Evolutionary conservation across 2,113 vertebrate genomes (phyloP).

Genomic region (Pitta sordida): DNA sequence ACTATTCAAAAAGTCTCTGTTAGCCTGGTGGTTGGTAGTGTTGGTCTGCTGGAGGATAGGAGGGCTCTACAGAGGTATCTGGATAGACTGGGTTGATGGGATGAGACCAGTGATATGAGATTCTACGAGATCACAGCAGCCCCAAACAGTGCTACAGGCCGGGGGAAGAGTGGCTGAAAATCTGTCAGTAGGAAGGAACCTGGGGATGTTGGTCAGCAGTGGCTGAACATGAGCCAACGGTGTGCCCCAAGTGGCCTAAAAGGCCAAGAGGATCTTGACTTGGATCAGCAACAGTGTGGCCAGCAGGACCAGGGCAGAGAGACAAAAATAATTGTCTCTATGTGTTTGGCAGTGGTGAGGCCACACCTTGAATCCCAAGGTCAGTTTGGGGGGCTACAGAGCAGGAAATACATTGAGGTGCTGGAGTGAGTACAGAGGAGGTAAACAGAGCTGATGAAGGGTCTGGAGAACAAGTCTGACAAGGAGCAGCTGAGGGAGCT

Average conservation of each 20-base stretch:
- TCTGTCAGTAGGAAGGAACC: background rate
- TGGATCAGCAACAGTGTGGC: background rate
- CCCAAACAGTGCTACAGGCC: background rate
- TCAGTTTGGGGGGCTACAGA: background rate
- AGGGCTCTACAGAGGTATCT: background rate
- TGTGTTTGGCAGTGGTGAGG: background rate
- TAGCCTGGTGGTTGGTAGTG: rapidly evolving
- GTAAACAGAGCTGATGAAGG: too few relatives aligned
- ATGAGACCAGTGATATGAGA: too few relatives aligned
- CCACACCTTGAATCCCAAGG: background rate
- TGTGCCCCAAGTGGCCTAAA: background rate
- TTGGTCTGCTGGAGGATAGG: background rate
- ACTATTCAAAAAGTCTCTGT: background rate
- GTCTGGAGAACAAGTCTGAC: too few relatives aligned
- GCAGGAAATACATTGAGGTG: background rate
- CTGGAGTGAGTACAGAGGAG: too few relatives aligned
- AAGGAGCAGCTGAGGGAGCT: too few relatives aligned
- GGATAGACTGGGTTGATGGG: background rate
- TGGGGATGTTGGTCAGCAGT: rapidly evolving
- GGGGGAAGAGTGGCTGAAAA: background rate
- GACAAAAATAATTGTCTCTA: too few relatives aligned
- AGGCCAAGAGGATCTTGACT: background rate
- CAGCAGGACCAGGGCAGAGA: background rate
- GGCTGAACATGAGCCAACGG: background rate
- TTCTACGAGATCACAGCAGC: background rate